Conservation (phyloP, 1,140 invertebrate species). For the Drosophila repleta region DNA sequence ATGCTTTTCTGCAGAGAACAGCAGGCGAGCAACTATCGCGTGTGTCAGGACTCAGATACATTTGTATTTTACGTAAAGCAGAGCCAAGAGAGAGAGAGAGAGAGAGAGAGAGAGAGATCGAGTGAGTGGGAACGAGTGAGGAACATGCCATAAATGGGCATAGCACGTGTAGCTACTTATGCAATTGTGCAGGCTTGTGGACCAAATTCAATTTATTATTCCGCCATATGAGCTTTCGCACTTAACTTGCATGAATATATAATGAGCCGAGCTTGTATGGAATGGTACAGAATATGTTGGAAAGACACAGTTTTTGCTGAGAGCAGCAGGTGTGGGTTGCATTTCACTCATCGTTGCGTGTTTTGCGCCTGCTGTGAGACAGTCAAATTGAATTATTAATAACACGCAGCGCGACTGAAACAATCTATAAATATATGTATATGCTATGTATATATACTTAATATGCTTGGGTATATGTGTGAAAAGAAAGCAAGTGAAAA, state of each 20-base stretch:
- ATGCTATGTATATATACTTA: not conserved
- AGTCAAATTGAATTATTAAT: constrained; percentile 78
- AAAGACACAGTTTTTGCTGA: too few relatives aligned
- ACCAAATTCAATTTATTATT: constrained; percentile 77
- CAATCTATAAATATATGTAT: constrained; percentile 28
- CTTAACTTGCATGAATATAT: constrained; percentile 80
- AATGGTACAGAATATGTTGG: constrained; percentile 18
- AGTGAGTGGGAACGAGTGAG: too few relatives aligned
- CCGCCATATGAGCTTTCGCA: constrained; percentile 78
- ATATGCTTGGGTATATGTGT: not conserved
- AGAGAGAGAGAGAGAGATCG: not conserved
- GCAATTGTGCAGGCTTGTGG: constrained; percentile 57
- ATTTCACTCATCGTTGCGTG: constrained; percentile 50
- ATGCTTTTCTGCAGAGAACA: too few relatives aligned
- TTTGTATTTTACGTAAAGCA: constrained; percentile 37
- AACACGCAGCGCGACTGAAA: constrained; percentile 59
- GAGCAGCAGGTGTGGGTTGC: not conserved
- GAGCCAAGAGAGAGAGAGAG: not conserved
- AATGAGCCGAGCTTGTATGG: constrained; percentile 47
- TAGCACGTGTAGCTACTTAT: constrained; percentile 62
- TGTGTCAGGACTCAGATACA: constrained; percentile 41
- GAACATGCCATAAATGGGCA: constrained; percentile 2
- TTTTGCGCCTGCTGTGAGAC: constrained; percentile 49
- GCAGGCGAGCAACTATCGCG: not conserved
- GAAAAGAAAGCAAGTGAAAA: constrained; percentile 20